Conservation (phyloP, 2,113 vertebrate species). For the Cyprinodon tularosa region DNA sequence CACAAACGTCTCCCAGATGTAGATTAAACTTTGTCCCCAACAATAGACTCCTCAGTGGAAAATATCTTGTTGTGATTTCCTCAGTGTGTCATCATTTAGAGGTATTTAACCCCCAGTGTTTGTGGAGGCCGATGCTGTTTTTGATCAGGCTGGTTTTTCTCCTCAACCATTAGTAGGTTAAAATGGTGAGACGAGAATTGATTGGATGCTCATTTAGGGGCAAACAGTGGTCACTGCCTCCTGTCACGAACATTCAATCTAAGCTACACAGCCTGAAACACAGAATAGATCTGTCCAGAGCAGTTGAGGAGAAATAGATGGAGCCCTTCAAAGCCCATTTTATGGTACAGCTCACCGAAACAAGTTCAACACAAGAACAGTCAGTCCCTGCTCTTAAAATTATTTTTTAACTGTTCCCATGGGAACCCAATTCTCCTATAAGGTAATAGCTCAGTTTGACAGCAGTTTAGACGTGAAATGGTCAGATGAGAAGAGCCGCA, state of each 20-base stretch:
- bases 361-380: constrained; percentile 17
- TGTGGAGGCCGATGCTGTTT: constrained; percentile 7
- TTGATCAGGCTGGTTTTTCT: constrained; percentile 18
- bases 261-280: constrained; percentile 9
- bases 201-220: constrained; percentile 33
- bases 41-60: constrained; percentile 35
- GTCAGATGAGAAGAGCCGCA: not conserved
- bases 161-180: constrained; percentile 44
- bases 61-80: constrained; percentile 18
- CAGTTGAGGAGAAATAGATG: constrained; percentile 19
- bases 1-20: constrained; percentile 53
- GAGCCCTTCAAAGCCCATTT: constrained; percentile 18
- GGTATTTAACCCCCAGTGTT: constrained; percentile 43
- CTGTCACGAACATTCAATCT: constrained; percentile 43
- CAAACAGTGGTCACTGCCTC: constrained; percentile 42
- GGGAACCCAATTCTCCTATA: constrained; percentile 1
- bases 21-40: constrained; percentile 41
- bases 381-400: not conserved
- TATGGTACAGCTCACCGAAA: constrained; percentile 10
- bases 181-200: constrained; percentile 45
- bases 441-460: not conserved
- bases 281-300: not conserved
- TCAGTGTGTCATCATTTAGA: not conserved
- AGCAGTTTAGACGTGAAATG: not conserved
- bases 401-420: constrained; percentile 21